phyloP scores from a whole-genome alignment of 2,888 invertebrate species.

The Druceiella hillmani region DNA sequence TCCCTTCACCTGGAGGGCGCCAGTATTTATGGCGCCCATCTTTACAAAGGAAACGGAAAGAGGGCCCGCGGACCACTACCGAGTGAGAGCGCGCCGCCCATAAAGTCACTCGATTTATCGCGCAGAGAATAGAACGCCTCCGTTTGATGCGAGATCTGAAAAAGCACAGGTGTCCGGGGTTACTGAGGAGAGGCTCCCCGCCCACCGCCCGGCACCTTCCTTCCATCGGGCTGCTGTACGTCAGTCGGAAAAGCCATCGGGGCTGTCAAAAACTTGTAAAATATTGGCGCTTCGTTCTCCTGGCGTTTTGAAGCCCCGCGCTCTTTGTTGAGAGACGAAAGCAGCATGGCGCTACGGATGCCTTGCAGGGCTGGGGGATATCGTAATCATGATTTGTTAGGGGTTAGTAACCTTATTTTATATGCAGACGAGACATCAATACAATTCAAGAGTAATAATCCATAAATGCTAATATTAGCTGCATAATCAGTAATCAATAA shows the following conservation, averaged over 20 bases:
- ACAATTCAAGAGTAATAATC: too few relatives aligned
- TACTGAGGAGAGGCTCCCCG: conserved; percentile 9
- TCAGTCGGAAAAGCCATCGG: conserved; percentile 55
- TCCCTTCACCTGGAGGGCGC: too few relatives aligned
- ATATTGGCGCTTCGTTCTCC: conserved; percentile 53
- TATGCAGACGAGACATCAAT: too few relatives aligned
- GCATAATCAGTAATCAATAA: too few relatives aligned
- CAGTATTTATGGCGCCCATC: too few relatives aligned
- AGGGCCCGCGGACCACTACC: neutral
- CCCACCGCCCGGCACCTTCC: conserved; percentile 21
- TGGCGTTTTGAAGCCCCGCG: conserved; percentile 27
- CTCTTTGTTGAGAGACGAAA: too few relatives aligned
- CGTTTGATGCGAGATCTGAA: conserved; percentile 29
- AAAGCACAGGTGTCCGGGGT: conserved; percentile 31
- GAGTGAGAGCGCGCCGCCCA: conserved; percentile 29
- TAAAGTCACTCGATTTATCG: conserved; percentile 32
- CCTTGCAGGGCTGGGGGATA: too few relatives aligned
- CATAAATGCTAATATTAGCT: too few relatives aligned
- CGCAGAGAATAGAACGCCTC: conserved; percentile 18
- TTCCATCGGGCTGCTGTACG: conserved; percentile 19
- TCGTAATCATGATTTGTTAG: too few relatives aligned
- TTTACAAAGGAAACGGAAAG: too few relatives aligned
- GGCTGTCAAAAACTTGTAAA: conserved; percentile 65
- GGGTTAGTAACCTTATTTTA: too few relatives aligned
- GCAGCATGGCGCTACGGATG: too few relatives aligned